phyloP scores from a whole-genome alignment of 2,888 invertebrate species.

The Hoplodrina blanda region DNA sequence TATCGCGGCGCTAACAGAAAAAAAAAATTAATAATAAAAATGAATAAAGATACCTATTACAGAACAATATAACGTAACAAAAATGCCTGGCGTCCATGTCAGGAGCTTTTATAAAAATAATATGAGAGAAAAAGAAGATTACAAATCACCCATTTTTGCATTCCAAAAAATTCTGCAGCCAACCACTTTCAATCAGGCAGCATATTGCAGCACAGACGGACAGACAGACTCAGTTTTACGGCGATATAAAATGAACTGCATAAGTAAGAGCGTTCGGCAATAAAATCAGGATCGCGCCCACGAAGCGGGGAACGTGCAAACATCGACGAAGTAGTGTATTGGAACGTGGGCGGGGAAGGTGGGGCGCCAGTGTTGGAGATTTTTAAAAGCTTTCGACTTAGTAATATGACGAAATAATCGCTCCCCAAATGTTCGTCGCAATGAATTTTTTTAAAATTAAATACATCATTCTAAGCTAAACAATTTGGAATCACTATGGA shows the following conservation, averaged over 20 bases:
- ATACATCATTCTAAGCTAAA: no score
- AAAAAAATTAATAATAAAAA: no score
- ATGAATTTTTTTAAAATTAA: no score
- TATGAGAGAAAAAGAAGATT: no score
- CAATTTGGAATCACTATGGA: no score
- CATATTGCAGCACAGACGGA: slow-evolving; percentile 42
- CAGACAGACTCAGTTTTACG: slow-evolving; percentile 57
- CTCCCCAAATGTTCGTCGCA: no score
- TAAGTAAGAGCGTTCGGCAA: slow-evolving; percentile 75
- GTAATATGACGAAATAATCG: no score
- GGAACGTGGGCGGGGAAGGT: slow-evolving; percentile 74
- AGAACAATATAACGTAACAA: no score
- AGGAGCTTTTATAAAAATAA: no score
- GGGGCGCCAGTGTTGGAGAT: slow-evolving; percentile 61
- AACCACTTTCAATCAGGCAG: slow-evolving; percentile 27
- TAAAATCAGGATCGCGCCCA: slow-evolving; percentile 86
- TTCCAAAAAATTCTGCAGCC: slow-evolving; percentile 8
- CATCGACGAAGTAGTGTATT: slow-evolving; percentile 73
- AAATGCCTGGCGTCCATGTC: no score
- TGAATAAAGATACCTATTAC: no score
- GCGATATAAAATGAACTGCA: slow-evolving; percentile 78
- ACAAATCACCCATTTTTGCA: background rate
- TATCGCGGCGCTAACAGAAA: no score
- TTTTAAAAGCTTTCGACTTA: background rate
- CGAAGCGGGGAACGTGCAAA: slow-evolving; percentile 80